Conservation (phyloP, 2,888 invertebrate genomes). For the Drosophila atripex region DNA sequence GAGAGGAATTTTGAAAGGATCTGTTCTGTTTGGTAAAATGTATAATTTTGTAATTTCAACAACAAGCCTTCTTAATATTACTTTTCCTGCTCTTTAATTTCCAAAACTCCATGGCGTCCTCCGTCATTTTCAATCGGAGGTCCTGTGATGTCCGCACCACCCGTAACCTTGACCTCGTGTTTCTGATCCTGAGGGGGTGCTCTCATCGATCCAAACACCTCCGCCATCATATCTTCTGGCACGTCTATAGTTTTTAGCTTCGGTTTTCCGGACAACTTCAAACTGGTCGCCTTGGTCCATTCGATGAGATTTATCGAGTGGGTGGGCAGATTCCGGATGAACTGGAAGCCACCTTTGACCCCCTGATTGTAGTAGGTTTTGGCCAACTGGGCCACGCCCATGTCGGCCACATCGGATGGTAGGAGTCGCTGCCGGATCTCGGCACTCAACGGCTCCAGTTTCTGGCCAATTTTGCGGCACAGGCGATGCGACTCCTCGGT, state of each 20-base stretch:
- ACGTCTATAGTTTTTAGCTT: not conserved
- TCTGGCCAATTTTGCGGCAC: conserved; percentile 3
- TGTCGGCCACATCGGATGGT: not conserved
- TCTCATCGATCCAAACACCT: not conserved
- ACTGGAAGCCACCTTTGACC: conserved; percentile 17
- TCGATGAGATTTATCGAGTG: conserved; percentile 16
- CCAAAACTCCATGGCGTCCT: not conserved
- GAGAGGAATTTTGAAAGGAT: too few species aligned
- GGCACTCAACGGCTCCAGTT: conserved; percentile 15
- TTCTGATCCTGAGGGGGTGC: not conserved
- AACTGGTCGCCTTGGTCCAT: conserved; percentile 4
- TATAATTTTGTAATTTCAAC: not conserved
- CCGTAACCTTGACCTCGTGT: not conserved
- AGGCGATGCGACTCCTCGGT: conserved; percentile 34
- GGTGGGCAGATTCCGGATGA: conserved; percentile 33
- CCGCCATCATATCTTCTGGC: not conserved
- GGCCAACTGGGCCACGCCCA: conserved; percentile 6
- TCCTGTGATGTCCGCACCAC: not conserved
- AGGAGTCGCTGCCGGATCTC: conserved; percentile 10
- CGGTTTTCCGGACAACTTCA: not conserved
- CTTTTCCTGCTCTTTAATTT: not conserved
- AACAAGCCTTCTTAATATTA: not conserved
- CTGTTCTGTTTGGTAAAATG: too few species aligned
- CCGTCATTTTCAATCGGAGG: not conserved
- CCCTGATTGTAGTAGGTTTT: conserved; percentile 26